Evolutionary conservation across 2,797 vertebrate genomes (phyloP).

Genomic region (Smutsia temminckii): DNA sequence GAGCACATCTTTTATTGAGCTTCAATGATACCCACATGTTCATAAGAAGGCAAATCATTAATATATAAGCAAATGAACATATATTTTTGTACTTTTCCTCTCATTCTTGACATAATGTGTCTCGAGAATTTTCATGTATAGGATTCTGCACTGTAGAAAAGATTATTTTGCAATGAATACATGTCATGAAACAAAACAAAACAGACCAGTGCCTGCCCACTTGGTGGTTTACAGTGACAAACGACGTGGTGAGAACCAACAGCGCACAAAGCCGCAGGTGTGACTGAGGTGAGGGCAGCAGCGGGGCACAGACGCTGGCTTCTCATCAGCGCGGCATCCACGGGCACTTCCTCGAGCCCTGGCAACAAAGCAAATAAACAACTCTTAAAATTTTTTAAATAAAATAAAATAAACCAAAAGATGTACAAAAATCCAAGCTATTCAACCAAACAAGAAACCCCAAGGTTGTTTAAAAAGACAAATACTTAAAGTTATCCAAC

Average conservation of each 20-base stretch:
- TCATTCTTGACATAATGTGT: background rate
- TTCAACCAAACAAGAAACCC: background rate
- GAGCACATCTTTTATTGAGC: background rate
- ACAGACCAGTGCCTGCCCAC: background rate
- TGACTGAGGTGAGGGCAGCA: background rate
- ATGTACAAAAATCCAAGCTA: background rate
- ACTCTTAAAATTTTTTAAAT: background rate
- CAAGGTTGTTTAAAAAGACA: background rate
- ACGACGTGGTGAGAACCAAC: background rate
- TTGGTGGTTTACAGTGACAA: background rate
- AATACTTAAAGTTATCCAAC: background rate
- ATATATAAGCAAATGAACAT: background rate
- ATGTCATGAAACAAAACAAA: background rate
- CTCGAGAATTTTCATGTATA: background rate
- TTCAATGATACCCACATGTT: background rate
- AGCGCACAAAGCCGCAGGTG: background rate
- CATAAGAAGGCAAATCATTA: background rate
- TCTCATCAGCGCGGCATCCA: background rate
- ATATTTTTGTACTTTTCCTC: background rate
- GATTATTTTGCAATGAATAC: background rate
- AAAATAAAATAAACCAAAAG: background rate
- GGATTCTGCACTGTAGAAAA: background rate
- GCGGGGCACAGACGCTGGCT: background rate
- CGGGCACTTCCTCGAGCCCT: background rate
- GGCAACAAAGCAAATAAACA: background rate